phyloP scores from a whole-genome alignment of 2,888 invertebrate genomes.

The Cheilosia variabilis region DNA sequence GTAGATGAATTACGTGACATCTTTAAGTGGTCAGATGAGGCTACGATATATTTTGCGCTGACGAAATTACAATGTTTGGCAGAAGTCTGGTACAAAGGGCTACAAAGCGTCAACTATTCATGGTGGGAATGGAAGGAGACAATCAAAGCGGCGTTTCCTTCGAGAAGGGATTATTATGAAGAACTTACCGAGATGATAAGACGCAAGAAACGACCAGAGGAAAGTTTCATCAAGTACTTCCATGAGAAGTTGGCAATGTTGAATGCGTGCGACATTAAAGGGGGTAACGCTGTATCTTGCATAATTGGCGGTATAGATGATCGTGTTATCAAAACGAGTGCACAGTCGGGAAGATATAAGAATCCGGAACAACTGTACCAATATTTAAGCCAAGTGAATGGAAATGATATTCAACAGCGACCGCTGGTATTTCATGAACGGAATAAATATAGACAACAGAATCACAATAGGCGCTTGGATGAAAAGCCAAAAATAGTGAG shows the following conservation, averaged over 20 bases:
- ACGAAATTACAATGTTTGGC: conserved; percentile 29
- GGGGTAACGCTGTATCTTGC: conserved; percentile 34
- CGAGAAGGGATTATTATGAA: conserved; percentile 29
- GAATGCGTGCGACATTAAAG: conserved; percentile 36
- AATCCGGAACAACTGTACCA: conserved; percentile 40
- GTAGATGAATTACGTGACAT: conserved; percentile 48
- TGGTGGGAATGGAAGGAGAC: conserved; percentile 53
- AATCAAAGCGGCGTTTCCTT: conserved; percentile 40
- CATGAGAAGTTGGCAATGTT: conserved; percentile 46
- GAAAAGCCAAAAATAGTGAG: no score
- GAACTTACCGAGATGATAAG: conserved; percentile 33
- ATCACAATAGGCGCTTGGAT: no score
- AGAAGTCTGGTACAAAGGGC: no score
- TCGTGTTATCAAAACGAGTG: conserved; percentile 33
- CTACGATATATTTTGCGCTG: conserved; percentile 43
- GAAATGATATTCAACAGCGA: background rate
- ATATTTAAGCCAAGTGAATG: conserved; percentile 48
- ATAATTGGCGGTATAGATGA: conserved; percentile 48
- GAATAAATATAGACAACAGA: conserved; percentile 1
- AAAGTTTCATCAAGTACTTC: conserved; percentile 39
- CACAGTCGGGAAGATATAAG: conserved; percentile 39
- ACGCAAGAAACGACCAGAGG: conserved; percentile 18
- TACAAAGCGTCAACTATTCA: conserved; percentile 41
- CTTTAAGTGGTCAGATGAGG: conserved; percentile 47
- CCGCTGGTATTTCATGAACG: background rate